A percentile compares a stretch with the other conserved stretches of the same genome.
phyloP scores from a whole-genome alignment of 2,797 vertebrate genomes.

The Coccyzus lansbergi region DNA sequence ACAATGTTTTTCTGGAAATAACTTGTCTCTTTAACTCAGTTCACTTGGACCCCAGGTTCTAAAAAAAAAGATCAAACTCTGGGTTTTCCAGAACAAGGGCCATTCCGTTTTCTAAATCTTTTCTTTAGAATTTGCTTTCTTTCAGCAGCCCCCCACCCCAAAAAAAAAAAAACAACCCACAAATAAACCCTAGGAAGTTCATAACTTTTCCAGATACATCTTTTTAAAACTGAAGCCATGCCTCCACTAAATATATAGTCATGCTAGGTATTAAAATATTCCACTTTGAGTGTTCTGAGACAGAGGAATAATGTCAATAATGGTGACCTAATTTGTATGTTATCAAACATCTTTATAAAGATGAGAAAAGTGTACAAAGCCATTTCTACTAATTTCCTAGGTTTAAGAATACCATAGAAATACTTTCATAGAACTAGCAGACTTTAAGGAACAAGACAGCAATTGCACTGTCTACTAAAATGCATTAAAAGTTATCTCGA shows the following conservation, averaged over 20 bases:
- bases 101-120: background rate
- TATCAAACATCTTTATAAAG: background rate
- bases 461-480: background rate
- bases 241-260: background rate
- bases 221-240: background rate
- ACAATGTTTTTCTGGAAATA: background rate
- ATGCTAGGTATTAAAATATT: background rate
- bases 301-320: background rate
- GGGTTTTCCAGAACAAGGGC: background rate
- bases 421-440: background rate
- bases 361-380: background rate
- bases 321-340: background rate
- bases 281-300: background rate
- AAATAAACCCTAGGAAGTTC: background rate
- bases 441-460: background rate
- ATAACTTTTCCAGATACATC: background rate
- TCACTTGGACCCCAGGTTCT: background rate
- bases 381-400: background rate
- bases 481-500: background rate
- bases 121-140: background rate
- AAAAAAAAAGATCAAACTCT: background rate
- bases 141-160: no score
- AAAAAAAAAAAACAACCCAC: background rate
- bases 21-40: background rate
- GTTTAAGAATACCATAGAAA: background rate